Conservation (phyloP, 2,888 invertebrate species). For the Subacronicta megacephala region DNA sequence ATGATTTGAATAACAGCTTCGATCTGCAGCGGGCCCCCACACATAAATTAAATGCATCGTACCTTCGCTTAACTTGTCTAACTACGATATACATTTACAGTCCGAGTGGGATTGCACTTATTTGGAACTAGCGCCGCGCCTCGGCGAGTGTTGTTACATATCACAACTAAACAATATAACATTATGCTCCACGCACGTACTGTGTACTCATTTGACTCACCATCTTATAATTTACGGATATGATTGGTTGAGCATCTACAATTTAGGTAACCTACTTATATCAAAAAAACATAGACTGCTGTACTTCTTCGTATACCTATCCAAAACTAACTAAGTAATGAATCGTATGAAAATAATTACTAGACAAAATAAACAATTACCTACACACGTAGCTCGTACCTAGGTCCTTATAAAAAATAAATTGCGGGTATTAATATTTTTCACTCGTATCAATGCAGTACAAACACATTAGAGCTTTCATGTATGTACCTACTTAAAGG, state of each 20-base stretch:
- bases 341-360: too few relatives aligned
- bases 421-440: too few relatives aligned
- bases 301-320: too few relatives aligned
- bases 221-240: constrained; percentile 83
- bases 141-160: constrained; percentile 73
- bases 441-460: too few relatives aligned
- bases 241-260: constrained; percentile 80
- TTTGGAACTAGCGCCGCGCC: constrained; percentile 75
- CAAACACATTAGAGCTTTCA: too few relatives aligned
- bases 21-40: constrained; percentile 64
- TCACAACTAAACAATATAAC: constrained; percentile 85
- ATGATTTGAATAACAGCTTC: constrained; percentile 67
- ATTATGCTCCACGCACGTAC: constrained; percentile 74
- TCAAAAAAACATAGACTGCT: too few relatives aligned
- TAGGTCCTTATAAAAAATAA: too few relatives aligned
- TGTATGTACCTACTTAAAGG: too few relatives aligned
- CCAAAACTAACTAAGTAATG: too few relatives aligned
- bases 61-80: constrained; percentile 84
- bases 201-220: constrained; percentile 71
- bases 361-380: too few relatives aligned
- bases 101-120: constrained; percentile 81
- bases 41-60: constrained; percentile 87
- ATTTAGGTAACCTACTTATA: constrained; percentile 52
- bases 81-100: constrained; percentile 84
- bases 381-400: too few relatives aligned